These are phyloP conservation scores for Drosophila hawaiiensis DNA, from an alignment of 2,888 invertebrate genomes.

Conservation along the genomic window DNA sequence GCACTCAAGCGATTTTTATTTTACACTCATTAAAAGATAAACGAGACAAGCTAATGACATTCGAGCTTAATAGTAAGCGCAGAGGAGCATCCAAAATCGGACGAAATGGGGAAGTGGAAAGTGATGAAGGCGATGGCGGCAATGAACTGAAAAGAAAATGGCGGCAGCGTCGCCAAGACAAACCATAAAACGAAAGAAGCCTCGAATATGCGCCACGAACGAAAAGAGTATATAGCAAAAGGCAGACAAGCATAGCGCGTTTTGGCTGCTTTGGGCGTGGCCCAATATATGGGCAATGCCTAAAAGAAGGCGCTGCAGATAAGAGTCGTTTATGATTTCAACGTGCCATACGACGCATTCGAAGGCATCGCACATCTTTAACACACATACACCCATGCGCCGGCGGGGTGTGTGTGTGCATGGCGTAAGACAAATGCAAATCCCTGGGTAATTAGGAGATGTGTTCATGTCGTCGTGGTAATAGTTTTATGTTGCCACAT, in stretches of 20 bases:
- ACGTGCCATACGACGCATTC: conserved; percentile 59
- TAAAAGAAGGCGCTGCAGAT: conserved; percentile 65
- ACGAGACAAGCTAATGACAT: conserved; percentile 78
- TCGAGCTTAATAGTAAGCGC: conserved; percentile 63
- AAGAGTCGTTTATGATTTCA: conserved; percentile 76
- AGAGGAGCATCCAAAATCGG: background rate
- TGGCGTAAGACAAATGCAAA: conserved; percentile 78
- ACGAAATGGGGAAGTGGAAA: conserved; percentile 1
- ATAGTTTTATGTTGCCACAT: conserved; percentile 81
- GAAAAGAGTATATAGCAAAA: conserved; percentile 39
- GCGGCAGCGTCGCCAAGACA: conserved; percentile 59
- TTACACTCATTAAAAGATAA: conserved; percentile 80
- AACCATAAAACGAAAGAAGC: conserved; percentile 65
- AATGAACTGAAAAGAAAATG: conserved; percentile 73
- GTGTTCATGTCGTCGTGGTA: conserved; percentile 81
- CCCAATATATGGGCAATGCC: conserved; percentile 49
- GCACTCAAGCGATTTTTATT: conserved; percentile 67
- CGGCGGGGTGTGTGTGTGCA: conserved; percentile 20
- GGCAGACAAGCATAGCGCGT: conserved; percentile 34
- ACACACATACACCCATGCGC: conserved; percentile 12
- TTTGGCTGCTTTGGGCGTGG: conserved; percentile 38
- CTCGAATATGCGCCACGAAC: conserved; percentile 14
- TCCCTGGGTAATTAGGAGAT: conserved; percentile 82
- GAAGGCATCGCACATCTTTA: conserved; percentile 38
- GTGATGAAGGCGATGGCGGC: conserved; percentile 63